These are phyloP conservation scores for Pelecanoides urinatrix DNA, from an alignment of 2,113 vertebrate genomes.

Conservation along the genomic window DNA sequence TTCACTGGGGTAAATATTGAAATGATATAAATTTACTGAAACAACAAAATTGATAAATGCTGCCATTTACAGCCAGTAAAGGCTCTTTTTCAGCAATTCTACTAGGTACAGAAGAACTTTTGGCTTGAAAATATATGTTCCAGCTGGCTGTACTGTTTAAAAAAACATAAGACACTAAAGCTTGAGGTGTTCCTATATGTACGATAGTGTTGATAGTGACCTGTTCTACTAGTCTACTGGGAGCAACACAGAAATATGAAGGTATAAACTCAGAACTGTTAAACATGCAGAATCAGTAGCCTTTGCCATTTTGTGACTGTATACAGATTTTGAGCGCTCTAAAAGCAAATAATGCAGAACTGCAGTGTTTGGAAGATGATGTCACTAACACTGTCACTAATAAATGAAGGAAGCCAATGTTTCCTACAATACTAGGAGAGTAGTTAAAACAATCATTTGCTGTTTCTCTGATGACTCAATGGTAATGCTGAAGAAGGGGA, in stretches of 20 bases:
- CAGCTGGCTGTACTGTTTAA: background rate
- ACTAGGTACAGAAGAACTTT: background rate
- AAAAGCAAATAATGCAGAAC: background rate
- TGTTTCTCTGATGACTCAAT: background rate
- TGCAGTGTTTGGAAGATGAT: background rate
- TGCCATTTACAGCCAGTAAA: slow-evolving; percentile 9
- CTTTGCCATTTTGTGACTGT: background rate
- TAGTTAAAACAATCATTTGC: background rate
- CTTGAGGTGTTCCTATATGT: background rate
- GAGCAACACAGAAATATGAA: background rate
- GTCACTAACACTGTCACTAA: background rate
- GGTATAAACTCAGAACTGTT: background rate
- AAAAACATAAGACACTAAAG: background rate
- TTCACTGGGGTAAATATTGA: slow-evolving; percentile 5
- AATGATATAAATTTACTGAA: slow-evolving; percentile 1
- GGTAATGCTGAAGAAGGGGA: background rate
- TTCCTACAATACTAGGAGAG: background rate
- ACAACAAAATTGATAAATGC: slow-evolving; percentile 20
- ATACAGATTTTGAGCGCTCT: background rate
- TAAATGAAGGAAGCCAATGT: background rate
- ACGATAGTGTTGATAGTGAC: background rate
- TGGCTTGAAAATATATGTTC: background rate
- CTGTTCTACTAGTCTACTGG: background rate
- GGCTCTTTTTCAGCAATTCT: slow-evolving; percentile 33
- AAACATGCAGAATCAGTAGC: background rate